A percentile compares a stretch with the other conserved stretches of the same genome.
Evolutionary conservation across 53 echinoderm and acorn worm species (phyloP).

Genomic region (Temnopleurus reevesii): DNA sequence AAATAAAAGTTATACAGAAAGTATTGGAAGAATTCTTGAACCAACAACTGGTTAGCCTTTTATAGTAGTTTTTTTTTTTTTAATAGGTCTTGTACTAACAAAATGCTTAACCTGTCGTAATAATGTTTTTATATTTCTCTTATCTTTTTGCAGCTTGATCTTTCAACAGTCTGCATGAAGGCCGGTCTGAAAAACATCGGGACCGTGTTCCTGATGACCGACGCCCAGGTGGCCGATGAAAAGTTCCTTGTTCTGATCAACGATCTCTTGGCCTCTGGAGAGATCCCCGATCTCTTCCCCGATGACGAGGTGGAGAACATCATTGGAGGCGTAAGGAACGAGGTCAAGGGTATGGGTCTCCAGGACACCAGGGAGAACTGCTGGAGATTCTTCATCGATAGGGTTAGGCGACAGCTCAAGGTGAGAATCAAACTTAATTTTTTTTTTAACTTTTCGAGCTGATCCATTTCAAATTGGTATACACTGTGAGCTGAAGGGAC

Average conservation of each 20-base stretch:
- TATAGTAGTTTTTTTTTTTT: too few relatives aligned
- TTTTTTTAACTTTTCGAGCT: too few relatives aligned
- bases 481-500: too few relatives aligned
- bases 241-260: slow-evolving; percentile 97
- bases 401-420: slow-evolving; percentile 84
- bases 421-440: slow-evolving; percentile 59
- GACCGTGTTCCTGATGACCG: slow-evolving; percentile 97
- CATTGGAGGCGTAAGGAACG: slow-evolving; percentile 89
- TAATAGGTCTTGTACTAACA: too few relatives aligned
- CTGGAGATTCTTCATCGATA: slow-evolving; percentile 97
- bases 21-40: too few relatives aligned
- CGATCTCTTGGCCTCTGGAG: slow-evolving; percentile 92
- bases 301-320: slow-evolving; percentile 97
- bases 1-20: too few relatives aligned
- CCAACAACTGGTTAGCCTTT: too few relatives aligned
- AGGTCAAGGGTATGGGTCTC: slow-evolving; percentile 86
- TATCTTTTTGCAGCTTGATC: slow-evolving; percentile 69
- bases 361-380: slow-evolving; percentile 97
- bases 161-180: slow-evolving; percentile 79
- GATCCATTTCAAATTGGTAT: too few relatives aligned
- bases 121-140: too few relatives aligned
- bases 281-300: slow-evolving; percentile 85
- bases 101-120: too few relatives aligned
- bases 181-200: slow-evolving; percentile 93
- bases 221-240: slow-evolving; percentile 96